Evolutionary conservation across 23 tunicate genomes (phyloP).

Genomic region (Trididemnum nubilum): DNA sequence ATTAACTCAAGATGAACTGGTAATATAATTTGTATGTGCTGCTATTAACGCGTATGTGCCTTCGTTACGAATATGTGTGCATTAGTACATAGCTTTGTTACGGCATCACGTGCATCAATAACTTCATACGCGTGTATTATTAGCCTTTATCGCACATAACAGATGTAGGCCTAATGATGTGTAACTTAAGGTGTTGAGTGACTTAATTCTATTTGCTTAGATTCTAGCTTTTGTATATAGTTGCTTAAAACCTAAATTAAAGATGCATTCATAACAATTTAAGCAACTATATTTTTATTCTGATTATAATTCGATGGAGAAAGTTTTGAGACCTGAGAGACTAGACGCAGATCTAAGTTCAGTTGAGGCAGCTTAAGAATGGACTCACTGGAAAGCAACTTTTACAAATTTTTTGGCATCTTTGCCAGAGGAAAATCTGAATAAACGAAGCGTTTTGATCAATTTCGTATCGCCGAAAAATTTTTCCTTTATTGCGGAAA

Average conservation of each 20-base stretch:
- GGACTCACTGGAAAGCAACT: constrained; percentile 1
- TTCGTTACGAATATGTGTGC: no score
- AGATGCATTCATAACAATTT: background rate
- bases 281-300: background rate
- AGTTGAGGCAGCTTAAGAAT: background rate
- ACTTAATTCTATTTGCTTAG: no score
- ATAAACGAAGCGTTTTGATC: background rate
- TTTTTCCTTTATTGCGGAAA: background rate
- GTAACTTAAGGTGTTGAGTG: no score
- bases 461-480: constrained; percentile 3
- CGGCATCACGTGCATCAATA: no score
- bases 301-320: background rate
- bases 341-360: constrained; percentile 11
- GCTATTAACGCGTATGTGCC: no score
- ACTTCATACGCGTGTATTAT: no score
- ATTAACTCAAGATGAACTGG: no score
- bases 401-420: background rate
- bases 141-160: no score
- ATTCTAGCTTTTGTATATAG: background rate
- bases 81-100: no score
- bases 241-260: constrained; percentile 8
- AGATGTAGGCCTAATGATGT: no score
- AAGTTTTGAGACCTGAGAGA: constrained; percentile 21
- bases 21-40: no score
- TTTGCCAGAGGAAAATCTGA: background rate